A percentile compares a stretch with the other conserved stretches of the same genome.
Conservation (phyloP, 2,113 vertebrate genomes). For the Sturnus vulgaris region DNA sequence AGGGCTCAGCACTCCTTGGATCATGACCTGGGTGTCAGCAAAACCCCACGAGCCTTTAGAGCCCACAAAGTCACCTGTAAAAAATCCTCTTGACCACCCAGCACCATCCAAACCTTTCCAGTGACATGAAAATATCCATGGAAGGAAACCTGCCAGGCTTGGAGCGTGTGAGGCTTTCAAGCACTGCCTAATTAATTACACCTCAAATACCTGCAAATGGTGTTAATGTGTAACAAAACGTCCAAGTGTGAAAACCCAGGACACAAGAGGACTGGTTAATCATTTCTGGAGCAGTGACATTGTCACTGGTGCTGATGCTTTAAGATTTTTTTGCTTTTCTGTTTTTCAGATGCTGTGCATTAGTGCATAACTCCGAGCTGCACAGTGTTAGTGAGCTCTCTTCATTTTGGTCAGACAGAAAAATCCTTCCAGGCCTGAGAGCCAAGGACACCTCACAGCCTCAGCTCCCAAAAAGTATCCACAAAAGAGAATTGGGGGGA, state of each 20-base stretch:
- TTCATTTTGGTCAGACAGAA: not conserved
- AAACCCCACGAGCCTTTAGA: not conserved
- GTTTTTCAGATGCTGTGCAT: not conserved
- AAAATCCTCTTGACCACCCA: rapidly evolving
- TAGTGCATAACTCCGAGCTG: not conserved
- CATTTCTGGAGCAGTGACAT: not conserved
- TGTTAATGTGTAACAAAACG: not conserved
- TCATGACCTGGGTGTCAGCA: not conserved
- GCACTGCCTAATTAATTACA: not conserved
- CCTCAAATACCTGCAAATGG: not conserved
- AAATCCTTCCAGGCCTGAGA: not conserved
- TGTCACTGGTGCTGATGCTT: not conserved
- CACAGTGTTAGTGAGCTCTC: rapidly evolving
- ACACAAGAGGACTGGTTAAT: not conserved
- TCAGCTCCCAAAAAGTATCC: too few species aligned
- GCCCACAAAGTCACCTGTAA: not conserved
- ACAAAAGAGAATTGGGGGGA: not conserved
- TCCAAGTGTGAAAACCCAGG: not conserved
- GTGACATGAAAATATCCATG: rapidly evolving
- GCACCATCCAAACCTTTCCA: not conserved
- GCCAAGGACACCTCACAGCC: not conserved
- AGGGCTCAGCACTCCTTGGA: rapidly evolving
- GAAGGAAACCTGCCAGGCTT: not conserved
- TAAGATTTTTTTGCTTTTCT: too few species aligned
- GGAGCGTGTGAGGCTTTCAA: not conserved